Percentiles rank a stretch among this genome's conserved stretches.
Evolutionary conservation across 1,140 invertebrate species (phyloP).

Genomic region (Hycleus phaleratus): DNA sequence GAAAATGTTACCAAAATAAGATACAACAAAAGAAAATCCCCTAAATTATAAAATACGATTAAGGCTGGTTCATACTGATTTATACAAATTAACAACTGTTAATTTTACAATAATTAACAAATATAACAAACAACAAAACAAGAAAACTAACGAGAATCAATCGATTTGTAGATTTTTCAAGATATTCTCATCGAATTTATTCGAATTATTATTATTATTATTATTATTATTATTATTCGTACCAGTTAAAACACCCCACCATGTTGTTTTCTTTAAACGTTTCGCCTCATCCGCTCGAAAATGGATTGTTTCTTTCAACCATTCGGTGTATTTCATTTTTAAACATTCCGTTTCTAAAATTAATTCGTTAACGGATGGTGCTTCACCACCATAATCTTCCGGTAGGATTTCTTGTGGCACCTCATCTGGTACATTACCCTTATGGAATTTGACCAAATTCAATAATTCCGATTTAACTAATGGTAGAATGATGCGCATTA

Average conservation of each 20-base stretch:
- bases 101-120: background rate
- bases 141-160: conserved; percentile 1
- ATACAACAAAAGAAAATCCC: background rate
- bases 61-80: background rate
- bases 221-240: conserved; percentile 11
- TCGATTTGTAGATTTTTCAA: conserved; percentile 32
- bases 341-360: conserved; percentile 25
- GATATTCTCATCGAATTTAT: conserved; percentile 29
- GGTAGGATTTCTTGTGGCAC: conserved; percentile 33
- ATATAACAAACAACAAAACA: background rate
- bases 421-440: conserved; percentile 32
- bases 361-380: conserved; percentile 30
- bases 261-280: conserved; percentile 32
- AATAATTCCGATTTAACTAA: conserved; percentile 50
- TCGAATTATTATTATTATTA: conserved; percentile 5
- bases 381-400: conserved; percentile 36
- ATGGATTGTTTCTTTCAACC: conserved; percentile 32
- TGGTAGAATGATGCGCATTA: conserved; percentile 51
- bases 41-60: background rate
- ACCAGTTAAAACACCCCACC: conserved; percentile 31
- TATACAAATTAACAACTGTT: background rate
- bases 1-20: no score
- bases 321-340: conserved; percentile 32
- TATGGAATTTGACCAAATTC: conserved; percentile 46
- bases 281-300: conserved; percentile 35